phyloP scores from a whole-genome alignment of 2,113 vertebrate species.

The Menura novaehollandiae region DNA sequence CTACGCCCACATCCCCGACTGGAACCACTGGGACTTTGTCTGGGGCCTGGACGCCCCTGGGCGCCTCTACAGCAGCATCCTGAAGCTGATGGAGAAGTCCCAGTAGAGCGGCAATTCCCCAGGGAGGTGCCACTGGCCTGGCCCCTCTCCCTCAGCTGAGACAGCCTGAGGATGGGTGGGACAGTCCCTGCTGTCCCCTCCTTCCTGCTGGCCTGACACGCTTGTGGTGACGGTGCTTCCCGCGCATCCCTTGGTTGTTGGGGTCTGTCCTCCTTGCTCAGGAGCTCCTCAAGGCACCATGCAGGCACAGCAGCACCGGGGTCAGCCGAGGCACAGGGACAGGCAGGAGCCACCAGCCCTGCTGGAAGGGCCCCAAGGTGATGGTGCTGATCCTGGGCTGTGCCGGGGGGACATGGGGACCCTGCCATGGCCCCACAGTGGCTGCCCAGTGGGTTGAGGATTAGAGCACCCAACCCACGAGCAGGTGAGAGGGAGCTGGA shows the following conservation, averaged over 20 bases:
- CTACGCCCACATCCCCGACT: conserved; percentile 76
- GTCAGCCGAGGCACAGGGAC: rapidly evolving
- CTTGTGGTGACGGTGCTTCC: background rate
- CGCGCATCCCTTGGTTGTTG: rapidly evolving
- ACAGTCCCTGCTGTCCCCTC: background rate
- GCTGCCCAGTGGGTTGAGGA: background rate
- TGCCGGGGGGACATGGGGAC: rapidly evolving
- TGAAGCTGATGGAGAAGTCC: conserved; percentile 71
- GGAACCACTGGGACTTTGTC: conserved; percentile 90
- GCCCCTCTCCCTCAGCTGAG: background rate
- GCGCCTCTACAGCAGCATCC: conserved; percentile 78
- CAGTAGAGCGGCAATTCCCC: rapidly evolving
- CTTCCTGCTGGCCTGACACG: background rate
- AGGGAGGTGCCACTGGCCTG: background rate
- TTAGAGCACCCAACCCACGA: background rate
- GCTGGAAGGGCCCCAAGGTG: background rate
- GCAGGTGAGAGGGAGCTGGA: background rate
- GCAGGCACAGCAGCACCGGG: rapidly evolving
- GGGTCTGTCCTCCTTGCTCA: background rate
- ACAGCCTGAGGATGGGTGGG: background rate
- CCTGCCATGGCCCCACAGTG: background rate
- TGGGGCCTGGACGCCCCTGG: conserved; percentile 85
- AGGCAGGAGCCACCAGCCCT: background rate
- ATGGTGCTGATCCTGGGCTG: background rate
- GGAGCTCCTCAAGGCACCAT: background rate